phyloP scores from a whole-genome alignment of 2,797 vertebrate genomes.

The Erethizon dorsatum region DNA sequence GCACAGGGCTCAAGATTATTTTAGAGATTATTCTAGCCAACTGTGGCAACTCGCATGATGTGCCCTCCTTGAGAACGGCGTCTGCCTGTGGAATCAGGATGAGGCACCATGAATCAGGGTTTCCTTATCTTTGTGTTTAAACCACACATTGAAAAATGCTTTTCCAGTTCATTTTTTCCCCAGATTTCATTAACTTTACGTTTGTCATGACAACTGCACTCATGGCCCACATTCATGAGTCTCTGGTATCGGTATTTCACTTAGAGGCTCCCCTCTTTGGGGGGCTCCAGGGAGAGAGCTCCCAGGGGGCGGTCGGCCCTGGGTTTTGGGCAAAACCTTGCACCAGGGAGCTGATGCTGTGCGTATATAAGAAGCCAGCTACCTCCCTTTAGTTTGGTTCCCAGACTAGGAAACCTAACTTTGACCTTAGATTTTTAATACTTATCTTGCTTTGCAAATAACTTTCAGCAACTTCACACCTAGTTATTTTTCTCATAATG shows the following conservation, averaged over 20 bases:
- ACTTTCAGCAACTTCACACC: neutral
- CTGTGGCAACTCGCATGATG: neutral
- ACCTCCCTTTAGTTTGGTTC: neutral
- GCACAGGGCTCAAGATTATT: neutral
- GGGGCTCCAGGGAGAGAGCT: neutral
- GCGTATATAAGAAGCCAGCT: neutral
- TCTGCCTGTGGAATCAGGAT: neutral
- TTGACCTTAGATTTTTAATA: constrained; percentile 22
- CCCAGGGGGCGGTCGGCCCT: neutral
- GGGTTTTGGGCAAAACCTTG: neutral
- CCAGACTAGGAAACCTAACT: neutral
- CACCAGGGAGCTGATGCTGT: neutral
- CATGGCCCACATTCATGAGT: neutral
- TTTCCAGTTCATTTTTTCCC: constrained; percentile 16
- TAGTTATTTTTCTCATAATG: neutral
- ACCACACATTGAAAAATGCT: neutral
- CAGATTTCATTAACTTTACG: neutral
- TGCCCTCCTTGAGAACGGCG: neutral
- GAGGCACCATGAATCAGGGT: neutral
- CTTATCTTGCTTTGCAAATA: constrained; percentile 5
- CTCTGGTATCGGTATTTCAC: neutral
- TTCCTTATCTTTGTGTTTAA: neutral
- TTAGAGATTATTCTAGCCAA: neutral
- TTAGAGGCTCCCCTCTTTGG: neutral
- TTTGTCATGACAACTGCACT: constrained; percentile 7